Percentiles rank a stretch among this genome's conserved stretches.
These are phyloP conservation scores for Seladonia tumulorum DNA, from an alignment of 2,888 invertebrate genomes.

Conservation along the genomic window DNA sequence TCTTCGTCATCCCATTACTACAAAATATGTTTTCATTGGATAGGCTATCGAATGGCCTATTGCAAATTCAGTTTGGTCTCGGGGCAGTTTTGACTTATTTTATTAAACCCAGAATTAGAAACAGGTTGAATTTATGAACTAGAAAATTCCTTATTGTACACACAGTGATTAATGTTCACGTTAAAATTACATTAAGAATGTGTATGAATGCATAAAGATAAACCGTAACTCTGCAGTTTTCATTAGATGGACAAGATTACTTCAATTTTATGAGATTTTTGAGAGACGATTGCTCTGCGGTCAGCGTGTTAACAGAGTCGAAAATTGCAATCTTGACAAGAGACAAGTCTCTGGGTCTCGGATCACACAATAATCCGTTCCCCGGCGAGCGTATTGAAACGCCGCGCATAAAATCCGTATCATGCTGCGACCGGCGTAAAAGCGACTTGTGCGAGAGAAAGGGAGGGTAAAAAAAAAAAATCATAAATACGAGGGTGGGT, in stretches of 20 bases:
- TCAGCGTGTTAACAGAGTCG: not conserved
- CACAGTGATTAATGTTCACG: no score
- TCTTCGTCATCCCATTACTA: no score
- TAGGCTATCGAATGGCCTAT: no score
- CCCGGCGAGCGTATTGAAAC: constrained; percentile 1
- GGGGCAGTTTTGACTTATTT: no score
- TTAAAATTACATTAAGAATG: no score
- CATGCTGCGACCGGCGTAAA: constrained; percentile 42
- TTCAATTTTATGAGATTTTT: not conserved
- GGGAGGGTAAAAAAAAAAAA: constrained; percentile 15
- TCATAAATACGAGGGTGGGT: constrained; percentile 48
- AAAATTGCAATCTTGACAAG: not conserved
- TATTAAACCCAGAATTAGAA: no score
- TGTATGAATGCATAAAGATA: not conserved
- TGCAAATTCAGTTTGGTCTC: no score
- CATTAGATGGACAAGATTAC: not conserved
- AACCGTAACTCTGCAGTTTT: not conserved
- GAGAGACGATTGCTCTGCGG: not conserved
- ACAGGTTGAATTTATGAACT: no score
- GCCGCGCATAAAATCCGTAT: constrained; percentile 36
- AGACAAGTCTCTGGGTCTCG: not conserved
- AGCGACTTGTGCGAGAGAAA: not conserved
- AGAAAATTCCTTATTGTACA: no score
- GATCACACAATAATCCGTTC: not conserved
- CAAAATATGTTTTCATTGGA: no score